Conservation (phyloP, 2,888 invertebrate genomes). For the Chloromyia formosa region DNA sequence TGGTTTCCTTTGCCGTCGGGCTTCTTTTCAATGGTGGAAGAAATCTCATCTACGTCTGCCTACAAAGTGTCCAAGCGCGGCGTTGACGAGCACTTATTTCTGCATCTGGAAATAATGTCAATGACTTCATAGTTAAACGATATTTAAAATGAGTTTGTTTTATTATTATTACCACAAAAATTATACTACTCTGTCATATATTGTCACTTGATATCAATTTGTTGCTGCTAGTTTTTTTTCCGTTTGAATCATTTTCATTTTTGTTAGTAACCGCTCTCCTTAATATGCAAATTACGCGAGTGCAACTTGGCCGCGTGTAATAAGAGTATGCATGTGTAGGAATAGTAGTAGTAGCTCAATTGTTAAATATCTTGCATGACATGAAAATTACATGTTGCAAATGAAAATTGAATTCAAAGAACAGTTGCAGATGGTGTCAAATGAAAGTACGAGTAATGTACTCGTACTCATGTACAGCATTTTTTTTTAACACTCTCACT, state of each 20-base stretch:
- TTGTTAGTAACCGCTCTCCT: background rate
- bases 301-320: background rate
- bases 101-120: constrained; percentile 12
- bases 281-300: background rate
- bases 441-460: constrained; percentile 17
- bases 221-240: background rate
- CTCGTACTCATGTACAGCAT: background rate
- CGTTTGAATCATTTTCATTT: background rate
- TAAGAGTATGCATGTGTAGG: background rate
- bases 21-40: no score
- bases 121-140: constrained; percentile 15
- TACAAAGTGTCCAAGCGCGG: background rate
- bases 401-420: background rate
- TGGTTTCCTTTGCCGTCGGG: no score
- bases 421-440: background rate
- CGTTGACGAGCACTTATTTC: background rate
- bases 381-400: constrained; percentile 22
- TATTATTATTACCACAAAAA: background rate
- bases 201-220: constrained; percentile 23
- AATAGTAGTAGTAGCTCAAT: background rate
- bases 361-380: background rate
- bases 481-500: constrained; percentile 15
- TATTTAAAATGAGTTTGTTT: constrained; percentile 12
- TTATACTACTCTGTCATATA: background rate
- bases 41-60: background rate